Percentiles rank a stretch among this genome's conserved stretches.
These are phyloP conservation scores for Drosophila nigrodunni DNA, from an alignment of 1,140 invertebrate genomes.

Conservation along the genomic window DNA sequence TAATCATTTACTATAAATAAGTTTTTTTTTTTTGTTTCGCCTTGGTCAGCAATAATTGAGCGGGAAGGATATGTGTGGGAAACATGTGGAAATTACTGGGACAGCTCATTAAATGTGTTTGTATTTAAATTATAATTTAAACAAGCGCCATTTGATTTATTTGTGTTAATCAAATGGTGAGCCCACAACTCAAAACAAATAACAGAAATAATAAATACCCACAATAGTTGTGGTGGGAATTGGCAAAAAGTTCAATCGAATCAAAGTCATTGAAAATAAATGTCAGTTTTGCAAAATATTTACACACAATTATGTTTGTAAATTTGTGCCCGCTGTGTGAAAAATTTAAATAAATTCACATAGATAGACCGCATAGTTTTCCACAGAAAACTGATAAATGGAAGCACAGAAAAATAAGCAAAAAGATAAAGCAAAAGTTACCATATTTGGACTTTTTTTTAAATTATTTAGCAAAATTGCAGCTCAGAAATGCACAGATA, in stretches of 20 bases:
- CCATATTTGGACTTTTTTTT: not conserved
- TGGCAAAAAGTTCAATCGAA: not conserved
- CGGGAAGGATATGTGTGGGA: no score
- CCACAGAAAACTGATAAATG: no score
- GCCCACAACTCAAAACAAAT: conserved; percentile 11
- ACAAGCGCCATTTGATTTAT: conserved; percentile 38
- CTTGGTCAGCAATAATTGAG: conserved; percentile 15
- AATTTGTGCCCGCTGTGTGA: not conserved
- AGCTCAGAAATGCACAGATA: not conserved
- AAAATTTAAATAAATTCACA: not conserved
- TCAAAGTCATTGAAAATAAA: not conserved
- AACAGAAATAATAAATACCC: conserved; percentile 10
- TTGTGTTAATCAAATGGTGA: conserved; percentile 37
- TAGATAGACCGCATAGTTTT: not conserved
- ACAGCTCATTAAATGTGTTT: conserved; percentile 46
- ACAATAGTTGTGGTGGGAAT: not conserved
- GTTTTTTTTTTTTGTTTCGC: not conserved
- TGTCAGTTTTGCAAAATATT: conserved; percentile 12
- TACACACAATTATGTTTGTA: conserved; percentile 16
- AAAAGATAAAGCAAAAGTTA: no score
- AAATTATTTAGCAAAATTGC: not conserved
- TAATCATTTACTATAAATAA: conserved; percentile 56
- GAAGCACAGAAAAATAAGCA: no score
- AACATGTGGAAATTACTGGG: conserved; percentile 18
- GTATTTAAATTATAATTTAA: conserved; percentile 39